Evolutionary conservation across 2,113 vertebrate genomes (phyloP), one percentile per base, ranked within the genome.

Genomic region (Nothobranchius furzeri): DNA sequence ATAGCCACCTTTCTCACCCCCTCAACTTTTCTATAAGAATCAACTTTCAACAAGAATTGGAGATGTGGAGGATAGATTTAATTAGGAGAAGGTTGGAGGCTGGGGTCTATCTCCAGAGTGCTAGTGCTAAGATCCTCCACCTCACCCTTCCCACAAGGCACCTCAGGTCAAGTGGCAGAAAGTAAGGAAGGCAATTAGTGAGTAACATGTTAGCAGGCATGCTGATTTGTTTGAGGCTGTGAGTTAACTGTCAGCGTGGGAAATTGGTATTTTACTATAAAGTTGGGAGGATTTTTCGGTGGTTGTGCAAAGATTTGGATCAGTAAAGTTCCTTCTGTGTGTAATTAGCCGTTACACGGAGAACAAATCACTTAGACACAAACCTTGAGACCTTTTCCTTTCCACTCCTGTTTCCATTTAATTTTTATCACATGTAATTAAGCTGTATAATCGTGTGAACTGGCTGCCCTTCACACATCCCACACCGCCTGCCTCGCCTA

Each of bases 121-220:
- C 67, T 60, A 35, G 45, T 59, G 75, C 65, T 75, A 69, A 75
- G 68, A 80, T 88, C 70, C 58, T 69, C 63, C 81, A 82, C 60
- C 65, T 60, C 65, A 47, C 49, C 24, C 49, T 71, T 82, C 80
- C 82, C 84, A 88, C 68, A 80, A 81, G 85, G 79, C 76, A 70
- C 56, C 20, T 49, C 62, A 24, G 76, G 61, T 59, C 42, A 13
- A 63, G 35, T 64, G 68, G 30, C 50, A 58, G 37, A 49, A 54
- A 64, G 64, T 35, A 56, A 69, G 78, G 56, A 61, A 75, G 61
- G 77, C 85, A 90, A 90, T 93, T 89, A 91, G 69, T 79, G 78
- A 78, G 70, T 76, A 72, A 72, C 78, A 58, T 53, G 42, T 79
- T 73, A 81, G 73, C 60, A 67, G 71, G 58, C 64, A 71, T 59